Base-by-base conservation (phyloP, 2,113 vertebrate species). In the Zootoca vivipara region DNA sequence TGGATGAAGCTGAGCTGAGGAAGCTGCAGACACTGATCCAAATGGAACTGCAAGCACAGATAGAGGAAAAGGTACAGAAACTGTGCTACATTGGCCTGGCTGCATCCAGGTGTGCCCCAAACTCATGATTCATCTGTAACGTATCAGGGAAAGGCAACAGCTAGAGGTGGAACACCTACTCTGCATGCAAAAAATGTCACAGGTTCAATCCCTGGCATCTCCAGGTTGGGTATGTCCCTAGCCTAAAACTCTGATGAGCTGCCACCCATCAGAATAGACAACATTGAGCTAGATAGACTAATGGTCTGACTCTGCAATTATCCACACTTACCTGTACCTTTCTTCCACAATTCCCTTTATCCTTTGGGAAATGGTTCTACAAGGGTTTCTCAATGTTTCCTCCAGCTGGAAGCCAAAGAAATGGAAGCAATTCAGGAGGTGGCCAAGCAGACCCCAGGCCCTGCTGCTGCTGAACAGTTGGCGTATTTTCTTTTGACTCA, bases 11-110 rank as follows among this genome's bases (percentile, higher is more conserved):
- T 24, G 86, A 91, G 42, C 80, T 95, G 46, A 88, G 81, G 2
- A 89, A 88, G 15, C 72, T 93, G 78, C 93, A 83, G 78, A 62
- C 80, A 4, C 78, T 62, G 56, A 85, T 95, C 4, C 89, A 79
- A 30, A 79, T 82, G 73, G 94, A 94, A n/a, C 86, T 95, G 0
- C 89, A 87, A 28, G 64, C 16, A 0, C 82, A 42, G 3, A 91
- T 85, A 33, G 95, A 95, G 62, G 86, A 89, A 26, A 85, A 94
- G 95, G 95, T 96, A 92, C 9, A 38, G 5, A 6, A 52, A 56
- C 70, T 38, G 3, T 7, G 58, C 1, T 1, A 2, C 7, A 28
- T 38, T 62, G 56, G 62, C 64, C 30, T 10, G 24, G 24, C 12
- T 5, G 20, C 3, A 65, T 15, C 12, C 28, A 24, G 7, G 15